A percentile compares a stretch with the other conserved stretches of the same genome.
These are phyloP conservation scores for Siniperca obscura DNA, from an alignment of 2,797 vertebrate species.

Conservation along the genomic window DNA sequence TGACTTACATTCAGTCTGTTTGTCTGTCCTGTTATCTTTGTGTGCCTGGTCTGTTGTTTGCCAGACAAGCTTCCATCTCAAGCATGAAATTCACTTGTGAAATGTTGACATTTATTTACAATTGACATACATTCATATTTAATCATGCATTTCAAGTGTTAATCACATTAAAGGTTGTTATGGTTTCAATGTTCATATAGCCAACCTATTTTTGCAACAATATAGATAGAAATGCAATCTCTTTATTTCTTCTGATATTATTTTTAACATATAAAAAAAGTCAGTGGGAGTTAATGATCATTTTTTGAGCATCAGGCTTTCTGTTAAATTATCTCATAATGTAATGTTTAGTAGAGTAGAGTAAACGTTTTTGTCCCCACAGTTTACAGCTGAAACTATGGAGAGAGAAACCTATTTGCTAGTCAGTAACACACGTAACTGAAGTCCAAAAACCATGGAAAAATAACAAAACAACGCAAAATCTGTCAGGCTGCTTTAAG, in stretches of 20 bases:
- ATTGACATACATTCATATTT: background rate
- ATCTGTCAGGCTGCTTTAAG: background rate
- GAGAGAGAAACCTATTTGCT: background rate
- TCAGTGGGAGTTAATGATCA: background rate
- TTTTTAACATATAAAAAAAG: background rate
- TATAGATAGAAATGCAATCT: background rate
- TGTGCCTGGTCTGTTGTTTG: constrained; percentile 2
- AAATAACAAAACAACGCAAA: background rate
- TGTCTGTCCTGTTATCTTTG: constrained; percentile 16
- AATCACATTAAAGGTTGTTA: background rate
- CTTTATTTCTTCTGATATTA: background rate
- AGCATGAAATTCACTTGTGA: background rate
- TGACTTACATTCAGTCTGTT: constrained; percentile 21
- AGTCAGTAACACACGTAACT: background rate
- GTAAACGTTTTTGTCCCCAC: too few species aligned
- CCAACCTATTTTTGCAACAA: background rate
- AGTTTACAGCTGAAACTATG: background rate
- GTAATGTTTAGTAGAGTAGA: background rate
- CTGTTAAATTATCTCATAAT: background rate
- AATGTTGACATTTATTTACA: background rate
- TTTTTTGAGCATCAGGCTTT: too few species aligned
- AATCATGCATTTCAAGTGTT: background rate
- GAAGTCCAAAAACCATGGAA: background rate
- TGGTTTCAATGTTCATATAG: background rate
- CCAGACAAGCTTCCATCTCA: background rate